Conservation (phyloP, 2,113 vertebrate species). For the Sturnira hondurensis region DNA sequence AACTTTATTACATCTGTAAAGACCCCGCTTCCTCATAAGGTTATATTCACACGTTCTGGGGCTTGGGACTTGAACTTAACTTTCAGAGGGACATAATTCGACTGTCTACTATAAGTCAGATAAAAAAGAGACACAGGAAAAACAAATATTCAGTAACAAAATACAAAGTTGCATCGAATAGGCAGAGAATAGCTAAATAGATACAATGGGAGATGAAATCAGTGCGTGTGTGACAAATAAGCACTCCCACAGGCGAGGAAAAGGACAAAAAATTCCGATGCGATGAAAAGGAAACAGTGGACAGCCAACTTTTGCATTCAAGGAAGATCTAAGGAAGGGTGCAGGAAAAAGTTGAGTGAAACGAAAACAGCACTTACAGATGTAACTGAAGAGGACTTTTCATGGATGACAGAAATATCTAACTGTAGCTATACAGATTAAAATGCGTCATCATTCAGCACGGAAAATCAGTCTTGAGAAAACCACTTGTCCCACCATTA, state of each 20-base stretch:
- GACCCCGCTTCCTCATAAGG: not conserved
- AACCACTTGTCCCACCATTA: not conserved
- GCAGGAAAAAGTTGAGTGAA: not conserved
- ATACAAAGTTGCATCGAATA: not conserved
- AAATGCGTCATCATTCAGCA: not conserved
- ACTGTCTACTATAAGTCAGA: not conserved
- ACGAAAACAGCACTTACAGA: not conserved
- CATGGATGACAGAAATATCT: not conserved
- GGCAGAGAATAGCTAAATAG: not conserved
- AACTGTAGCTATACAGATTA: not conserved
- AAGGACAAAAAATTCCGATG: not conserved
- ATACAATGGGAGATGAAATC: not conserved
- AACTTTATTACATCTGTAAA: not conserved
- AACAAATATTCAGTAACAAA: not conserved
- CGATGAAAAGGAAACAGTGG: not conserved
- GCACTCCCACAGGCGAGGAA: not conserved
- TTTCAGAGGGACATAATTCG: not conserved
- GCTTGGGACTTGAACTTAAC: not conserved
- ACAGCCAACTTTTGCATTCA: not conserved
- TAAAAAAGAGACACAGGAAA: not conserved
- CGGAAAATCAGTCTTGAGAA: not conserved
- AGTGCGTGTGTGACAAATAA: not conserved
- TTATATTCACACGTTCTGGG: not conserved
- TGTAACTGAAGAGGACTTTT: not conserved
- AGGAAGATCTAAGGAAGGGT: not conserved